These are phyloP conservation scores for Akabosia matsudoensis DNA, from an alignment of 1,140 invertebrate species.

Conservation along the genomic window DNA sequence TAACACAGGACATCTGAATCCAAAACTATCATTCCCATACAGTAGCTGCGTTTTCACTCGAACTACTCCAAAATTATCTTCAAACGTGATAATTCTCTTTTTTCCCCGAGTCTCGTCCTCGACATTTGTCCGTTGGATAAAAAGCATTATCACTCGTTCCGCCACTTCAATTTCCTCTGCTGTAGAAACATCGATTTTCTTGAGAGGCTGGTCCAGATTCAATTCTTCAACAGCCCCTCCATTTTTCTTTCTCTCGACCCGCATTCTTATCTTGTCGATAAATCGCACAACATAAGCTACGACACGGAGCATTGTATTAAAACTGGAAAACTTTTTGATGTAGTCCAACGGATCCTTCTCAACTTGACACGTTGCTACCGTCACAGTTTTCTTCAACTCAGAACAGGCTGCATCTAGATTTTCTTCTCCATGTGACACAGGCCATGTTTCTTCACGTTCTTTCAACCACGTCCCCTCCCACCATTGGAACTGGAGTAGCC, in stretches of 20 bases:
- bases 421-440: neutral
- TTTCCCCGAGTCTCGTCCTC: neutral
- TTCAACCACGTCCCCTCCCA: conserved; percentile 2
- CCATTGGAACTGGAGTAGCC: neutral
- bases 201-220: no score
- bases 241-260: no score
- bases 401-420: neutral
- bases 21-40: neutral
- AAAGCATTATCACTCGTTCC: no score
- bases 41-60: neutral
- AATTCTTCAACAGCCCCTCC: no score
- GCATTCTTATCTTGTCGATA: no score
- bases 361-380: neutral
- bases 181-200: no score
- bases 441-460: neutral
- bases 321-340: no score
- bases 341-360: neutral
- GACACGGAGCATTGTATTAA: no score
- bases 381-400: neutral
- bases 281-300: no score
- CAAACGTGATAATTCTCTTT: neutral
- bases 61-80: neutral
- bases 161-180: no score
- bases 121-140: neutral
- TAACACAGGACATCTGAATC: neutral